Conservation (phyloP, 2,888 invertebrate genomes). For the Gerosis bhagava region DNA sequence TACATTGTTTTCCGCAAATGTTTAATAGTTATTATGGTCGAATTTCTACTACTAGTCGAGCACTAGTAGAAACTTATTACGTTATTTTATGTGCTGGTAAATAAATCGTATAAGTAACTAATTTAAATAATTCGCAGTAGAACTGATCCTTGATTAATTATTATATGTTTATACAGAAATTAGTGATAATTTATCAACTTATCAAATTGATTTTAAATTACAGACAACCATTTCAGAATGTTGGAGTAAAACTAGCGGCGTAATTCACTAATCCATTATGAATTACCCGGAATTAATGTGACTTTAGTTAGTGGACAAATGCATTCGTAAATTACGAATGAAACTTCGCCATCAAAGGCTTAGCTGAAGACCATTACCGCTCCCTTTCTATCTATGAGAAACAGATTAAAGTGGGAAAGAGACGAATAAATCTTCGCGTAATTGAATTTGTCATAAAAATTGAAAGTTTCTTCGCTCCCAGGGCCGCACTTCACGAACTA, state of each 20-base stretch:
- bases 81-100: no score
- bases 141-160: no score
- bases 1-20: no score
- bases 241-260: conserved; percentile 10
- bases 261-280: conserved; percentile 30
- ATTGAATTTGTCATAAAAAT: conserved; percentile 81
- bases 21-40: no score
- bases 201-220: conserved; percentile 18
- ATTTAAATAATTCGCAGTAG: no score
- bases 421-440: conserved; percentile 68
- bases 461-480: conserved; percentile 69
- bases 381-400: conserved; percentile 48
- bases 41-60: no score
- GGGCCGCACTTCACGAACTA: conserved; percentile 69
- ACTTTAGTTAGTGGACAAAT: conserved; percentile 47
- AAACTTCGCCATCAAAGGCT: conserved; percentile 58
- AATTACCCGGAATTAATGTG: conserved; percentile 43
- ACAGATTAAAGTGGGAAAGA: conserved; percentile 52
- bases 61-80: no score
- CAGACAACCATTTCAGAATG: conserved; percentile 10
- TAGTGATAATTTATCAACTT: conserved; percentile 2
- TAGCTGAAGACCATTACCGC: conserved; percentile 39
- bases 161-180: background rate
- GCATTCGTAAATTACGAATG: conserved; percentile 52
- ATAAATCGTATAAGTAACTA: no score